phyloP scores from a whole-genome alignment of 2,888 invertebrate genomes.

The Drosophila prolongata region DNA sequence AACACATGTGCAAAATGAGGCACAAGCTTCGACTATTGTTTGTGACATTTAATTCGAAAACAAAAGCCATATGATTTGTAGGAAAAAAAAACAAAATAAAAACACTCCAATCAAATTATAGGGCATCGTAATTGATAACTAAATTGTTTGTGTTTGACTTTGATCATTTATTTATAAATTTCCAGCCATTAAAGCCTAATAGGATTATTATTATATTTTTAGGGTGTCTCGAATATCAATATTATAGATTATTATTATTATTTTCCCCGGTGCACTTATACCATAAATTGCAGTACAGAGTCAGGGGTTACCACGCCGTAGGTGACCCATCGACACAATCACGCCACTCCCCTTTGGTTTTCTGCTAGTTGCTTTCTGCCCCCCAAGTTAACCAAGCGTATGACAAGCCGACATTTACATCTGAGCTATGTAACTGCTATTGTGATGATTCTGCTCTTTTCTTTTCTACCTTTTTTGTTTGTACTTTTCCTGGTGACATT shows the following conservation, averaged over 20 bases:
- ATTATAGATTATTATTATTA: too few relatives aligned
- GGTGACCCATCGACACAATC: constrained; percentile 28
- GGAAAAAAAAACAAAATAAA: background rate
- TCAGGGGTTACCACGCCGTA: background rate
- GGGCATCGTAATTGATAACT: background rate
- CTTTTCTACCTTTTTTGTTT: background rate
- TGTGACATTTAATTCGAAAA: constrained; percentile 50
- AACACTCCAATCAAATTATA: background rate
- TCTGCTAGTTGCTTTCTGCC: background rate
- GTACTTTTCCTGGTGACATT: constrained; percentile 37
- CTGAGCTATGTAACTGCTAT: constrained; percentile 3
- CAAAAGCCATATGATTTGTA: background rate
- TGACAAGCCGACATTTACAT: constrained; percentile 43
- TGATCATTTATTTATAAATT: too few relatives aligned
- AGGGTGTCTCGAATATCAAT: too few relatives aligned
- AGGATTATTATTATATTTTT: too few relatives aligned
- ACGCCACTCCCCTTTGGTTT: constrained; percentile 17
- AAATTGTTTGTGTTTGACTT: too few relatives aligned
- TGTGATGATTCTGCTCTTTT: constrained; percentile 5
- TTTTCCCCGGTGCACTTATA: background rate
- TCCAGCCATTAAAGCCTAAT: too few relatives aligned
- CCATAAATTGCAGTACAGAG: background rate
- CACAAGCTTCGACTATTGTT: constrained; percentile 37
- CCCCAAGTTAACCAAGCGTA: constrained; percentile 58
- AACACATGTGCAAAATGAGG: constrained; percentile 39